Percentiles rank a stretch among this genome's conserved stretches.
Conservation (phyloP, 2,888 invertebrate genomes). For the Heteromyza rotundicornis region DNA sequence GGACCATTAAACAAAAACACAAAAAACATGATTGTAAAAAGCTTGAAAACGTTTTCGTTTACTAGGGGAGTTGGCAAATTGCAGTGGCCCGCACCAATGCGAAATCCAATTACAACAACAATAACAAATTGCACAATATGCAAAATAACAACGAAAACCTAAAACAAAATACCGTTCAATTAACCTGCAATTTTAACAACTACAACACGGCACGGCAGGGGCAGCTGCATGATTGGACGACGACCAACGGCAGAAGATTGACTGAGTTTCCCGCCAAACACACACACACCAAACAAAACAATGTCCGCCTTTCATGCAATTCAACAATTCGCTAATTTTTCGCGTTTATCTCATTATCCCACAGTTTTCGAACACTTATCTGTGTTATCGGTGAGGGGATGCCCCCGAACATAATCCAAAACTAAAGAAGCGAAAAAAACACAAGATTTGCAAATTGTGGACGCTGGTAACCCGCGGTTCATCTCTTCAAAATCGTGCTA, state of each 20-base stretch:
- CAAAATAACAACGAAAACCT: constrained; percentile 21
- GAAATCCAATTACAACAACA: constrained; percentile 50
- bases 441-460: background rate
- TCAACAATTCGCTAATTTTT: constrained; percentile 54
- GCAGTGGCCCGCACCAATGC: constrained; percentile 23
- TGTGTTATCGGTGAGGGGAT: constrained; percentile 16
- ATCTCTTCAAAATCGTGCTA: constrained; percentile 48
- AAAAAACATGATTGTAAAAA: constrained; percentile 41
- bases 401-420: too few relatives aligned
- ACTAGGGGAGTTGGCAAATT: constrained; percentile 47
- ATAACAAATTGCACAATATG: constrained; percentile 43
- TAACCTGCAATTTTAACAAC: constrained; percentile 8
- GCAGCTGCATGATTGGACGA: constrained; percentile 53
- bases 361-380: constrained; percentile 40
- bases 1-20: constrained; percentile 7
- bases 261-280: background rate
- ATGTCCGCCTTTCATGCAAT: background rate
- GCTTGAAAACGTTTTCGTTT: constrained; percentile 57
- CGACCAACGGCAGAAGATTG: constrained; percentile 15
- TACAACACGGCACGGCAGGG: constrained; percentile 30
- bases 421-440: background rate
- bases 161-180: constrained; percentile 14
- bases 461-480: constrained; percentile 33
- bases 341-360: constrained; percentile 58
- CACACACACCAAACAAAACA: background rate